phyloP scores from a whole-genome alignment of 2,113 vertebrate species.

The Thinocorus orbignyianus region DNA sequence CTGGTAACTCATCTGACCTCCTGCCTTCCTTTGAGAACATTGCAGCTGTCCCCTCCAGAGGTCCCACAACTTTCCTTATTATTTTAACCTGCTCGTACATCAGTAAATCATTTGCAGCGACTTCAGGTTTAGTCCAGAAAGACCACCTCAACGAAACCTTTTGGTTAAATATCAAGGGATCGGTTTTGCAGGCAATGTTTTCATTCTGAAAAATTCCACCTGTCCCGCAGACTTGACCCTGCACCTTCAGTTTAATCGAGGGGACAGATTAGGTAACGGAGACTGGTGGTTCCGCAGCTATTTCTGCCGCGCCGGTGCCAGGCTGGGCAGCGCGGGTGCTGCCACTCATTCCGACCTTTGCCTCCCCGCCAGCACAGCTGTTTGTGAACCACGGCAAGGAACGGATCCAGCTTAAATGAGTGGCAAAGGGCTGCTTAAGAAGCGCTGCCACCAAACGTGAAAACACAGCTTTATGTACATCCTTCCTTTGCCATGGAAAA shows the following conservation, averaged over 20 bases:
- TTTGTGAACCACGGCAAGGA: conserved; percentile 19
- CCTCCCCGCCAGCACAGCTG: conserved; percentile 42
- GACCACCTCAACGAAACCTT: not conserved
- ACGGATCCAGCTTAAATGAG: not conserved
- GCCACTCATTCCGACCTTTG: conserved; percentile 59
- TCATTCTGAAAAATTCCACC: conserved; percentile 17
- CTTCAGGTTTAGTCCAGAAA: not conserved
- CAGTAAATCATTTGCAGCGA: not conserved
- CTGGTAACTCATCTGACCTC: not conserved
- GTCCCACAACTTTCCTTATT: not conserved
- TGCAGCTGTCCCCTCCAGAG: not conserved
- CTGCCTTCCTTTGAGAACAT: not conserved
- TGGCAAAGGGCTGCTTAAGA: not conserved
- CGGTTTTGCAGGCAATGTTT: not conserved
- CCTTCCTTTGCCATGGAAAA: not conserved
- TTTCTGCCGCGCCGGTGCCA: conserved; percentile 44
- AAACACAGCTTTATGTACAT: not conserved
- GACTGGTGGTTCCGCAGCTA: conserved; percentile 52
- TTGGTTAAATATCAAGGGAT: not conserved
- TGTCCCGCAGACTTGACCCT: not conserved
- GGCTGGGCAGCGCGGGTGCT: conserved; percentile 2
- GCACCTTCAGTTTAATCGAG: not conserved
- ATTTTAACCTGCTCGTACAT: not conserved
- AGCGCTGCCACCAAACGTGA: not conserved
- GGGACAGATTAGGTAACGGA: conserved; percentile 43